These are phyloP conservation scores for Spermophilus dauricus DNA, from an alignment of 2,113 vertebrate genomes.

Conservation along the genomic window DNA sequence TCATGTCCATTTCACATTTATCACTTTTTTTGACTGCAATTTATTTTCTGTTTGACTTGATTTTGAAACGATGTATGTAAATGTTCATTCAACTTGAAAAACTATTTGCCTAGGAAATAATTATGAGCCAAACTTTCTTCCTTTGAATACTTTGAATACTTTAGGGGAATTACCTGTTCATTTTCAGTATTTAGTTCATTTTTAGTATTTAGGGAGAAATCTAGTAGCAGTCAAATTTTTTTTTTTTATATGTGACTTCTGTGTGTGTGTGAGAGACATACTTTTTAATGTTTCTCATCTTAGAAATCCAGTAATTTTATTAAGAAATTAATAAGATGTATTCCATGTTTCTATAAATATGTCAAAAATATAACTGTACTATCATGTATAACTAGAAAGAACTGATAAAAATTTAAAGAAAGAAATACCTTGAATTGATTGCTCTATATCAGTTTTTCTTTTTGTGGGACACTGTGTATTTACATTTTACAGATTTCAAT, in stretches of 20 bases:
- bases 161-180: neutral
- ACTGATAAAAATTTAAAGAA: too few species aligned
- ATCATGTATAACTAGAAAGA: too few species aligned
- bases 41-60: slow-evolving; percentile 32
- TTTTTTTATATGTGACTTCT: neutral
- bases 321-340: neutral
- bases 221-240: neutral
- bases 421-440: neutral
- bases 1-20: neutral
- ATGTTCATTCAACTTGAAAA: slow-evolving; percentile 47
- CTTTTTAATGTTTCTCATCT: neutral
- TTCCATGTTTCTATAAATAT: too few species aligned
- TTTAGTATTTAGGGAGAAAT: neutral
- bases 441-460: slow-evolving; percentile 2
- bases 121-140: neutral
- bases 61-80: slow-evolving; percentile 19
- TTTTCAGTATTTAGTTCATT: neutral
- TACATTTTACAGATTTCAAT: neutral
- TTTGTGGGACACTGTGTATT: neutral
- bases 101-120: neutral
- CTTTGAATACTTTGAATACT: slow-evolving; percentile 23
- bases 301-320: neutral
- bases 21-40: slow-evolving; percentile 23
- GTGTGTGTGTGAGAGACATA: neutral
- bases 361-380: too few species aligned